These are phyloP conservation scores for Ephestia elutella DNA, from an alignment of 1,140 invertebrate species.

Conservation along the genomic window DNA sequence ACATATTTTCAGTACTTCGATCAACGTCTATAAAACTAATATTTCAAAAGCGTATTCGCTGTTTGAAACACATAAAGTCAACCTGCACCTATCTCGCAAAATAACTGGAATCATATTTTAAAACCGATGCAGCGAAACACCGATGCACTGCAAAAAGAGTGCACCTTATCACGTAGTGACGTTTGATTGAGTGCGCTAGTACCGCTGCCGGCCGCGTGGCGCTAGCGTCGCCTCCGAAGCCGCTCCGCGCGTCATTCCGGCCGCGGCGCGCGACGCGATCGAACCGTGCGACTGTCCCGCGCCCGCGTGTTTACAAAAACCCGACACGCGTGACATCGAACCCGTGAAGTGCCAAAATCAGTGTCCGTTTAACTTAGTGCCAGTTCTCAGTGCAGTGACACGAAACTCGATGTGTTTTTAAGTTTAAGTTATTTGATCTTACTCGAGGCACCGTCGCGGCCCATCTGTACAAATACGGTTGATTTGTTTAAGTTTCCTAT, in stretches of 20 bases:
- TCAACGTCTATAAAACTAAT: not conserved
- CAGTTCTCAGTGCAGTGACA: slow-evolving; percentile 40
- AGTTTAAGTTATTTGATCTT: not conserved
- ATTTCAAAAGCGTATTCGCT: not conserved
- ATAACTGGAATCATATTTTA: slow-evolving; percentile 5
- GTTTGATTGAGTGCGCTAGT: slow-evolving; percentile 50
- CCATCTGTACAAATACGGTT: slow-evolving; percentile 50
- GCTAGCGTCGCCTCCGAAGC: slow-evolving; percentile 26
- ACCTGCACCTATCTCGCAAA: not conserved
- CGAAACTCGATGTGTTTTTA: slow-evolving; percentile 14
- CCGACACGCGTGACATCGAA: slow-evolving; percentile 22
- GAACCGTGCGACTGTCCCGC: slow-evolving; percentile 32
- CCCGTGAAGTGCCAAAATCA: slow-evolving; percentile 41
- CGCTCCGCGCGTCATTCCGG: slow-evolving; percentile 56
- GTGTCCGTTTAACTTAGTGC: slow-evolving; percentile 39
- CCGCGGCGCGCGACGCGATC: slow-evolving; percentile 55
- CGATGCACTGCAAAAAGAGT: slow-evolving; percentile 17
- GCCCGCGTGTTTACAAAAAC: slow-evolving; percentile 22
- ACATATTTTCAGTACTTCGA: too few relatives aligned
- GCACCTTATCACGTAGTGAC: slow-evolving; percentile 37
- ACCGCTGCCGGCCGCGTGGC: slow-evolving; percentile 29
- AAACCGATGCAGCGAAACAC: slow-evolving; percentile 1
- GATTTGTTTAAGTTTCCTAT: slow-evolving; percentile 44
- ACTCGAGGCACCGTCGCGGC: slow-evolving; percentile 18
- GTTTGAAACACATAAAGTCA: slow-evolving; percentile 2